These are phyloP conservation scores for Pollachius pollachius DNA, from an alignment of 2,113 vertebrate genomes.

Conservation along the genomic window DNA sequence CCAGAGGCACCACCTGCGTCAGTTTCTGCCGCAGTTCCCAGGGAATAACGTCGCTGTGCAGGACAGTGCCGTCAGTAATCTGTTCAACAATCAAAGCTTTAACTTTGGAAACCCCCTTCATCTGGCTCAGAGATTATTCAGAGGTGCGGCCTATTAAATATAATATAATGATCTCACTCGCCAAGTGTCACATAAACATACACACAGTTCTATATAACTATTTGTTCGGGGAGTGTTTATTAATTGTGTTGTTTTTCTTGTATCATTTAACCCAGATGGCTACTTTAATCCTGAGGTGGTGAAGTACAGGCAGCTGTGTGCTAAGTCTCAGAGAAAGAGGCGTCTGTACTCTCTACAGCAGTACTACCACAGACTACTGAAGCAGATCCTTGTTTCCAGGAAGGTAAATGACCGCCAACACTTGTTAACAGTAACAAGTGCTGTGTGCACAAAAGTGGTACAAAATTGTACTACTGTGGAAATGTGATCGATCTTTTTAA, in stretches of 20 bases:
- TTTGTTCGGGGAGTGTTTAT: not conserved
- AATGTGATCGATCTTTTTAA: too few relatives aligned
- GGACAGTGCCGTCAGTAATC: slow-evolving; percentile 71
- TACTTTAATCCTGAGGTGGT: slow-evolving; percentile 97
- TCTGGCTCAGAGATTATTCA: slow-evolving; percentile 91
- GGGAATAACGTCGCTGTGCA: slow-evolving; percentile 81
- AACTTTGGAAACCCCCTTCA: slow-evolving; percentile 92
- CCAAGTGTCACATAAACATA: not conserved
- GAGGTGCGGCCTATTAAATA: slow-evolving; percentile 70
- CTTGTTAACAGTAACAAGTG: too few relatives aligned
- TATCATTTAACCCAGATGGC: slow-evolving; percentile 75
- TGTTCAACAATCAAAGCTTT: slow-evolving; percentile 88
- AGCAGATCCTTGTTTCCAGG: slow-evolving; percentile 92
- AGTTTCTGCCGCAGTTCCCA: slow-evolving; percentile 88
- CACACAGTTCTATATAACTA: not conserved
- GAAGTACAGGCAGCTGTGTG: slow-evolving; percentile 91
- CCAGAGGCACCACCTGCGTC: slow-evolving; percentile 86
- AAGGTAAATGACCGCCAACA: slow-evolving; percentile 68
- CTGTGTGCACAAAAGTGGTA: too few relatives aligned
- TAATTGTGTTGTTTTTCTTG: not conserved
- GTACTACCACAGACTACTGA: slow-evolving; percentile 90
- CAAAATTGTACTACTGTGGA: too few relatives aligned
- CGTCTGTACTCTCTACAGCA: slow-evolving; percentile 89
- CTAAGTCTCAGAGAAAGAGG: slow-evolving; percentile 90
- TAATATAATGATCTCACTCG: too few relatives aligned